Conservation (phyloP, 2,888 invertebrate genomes). For the Lithophane socia region DNA sequence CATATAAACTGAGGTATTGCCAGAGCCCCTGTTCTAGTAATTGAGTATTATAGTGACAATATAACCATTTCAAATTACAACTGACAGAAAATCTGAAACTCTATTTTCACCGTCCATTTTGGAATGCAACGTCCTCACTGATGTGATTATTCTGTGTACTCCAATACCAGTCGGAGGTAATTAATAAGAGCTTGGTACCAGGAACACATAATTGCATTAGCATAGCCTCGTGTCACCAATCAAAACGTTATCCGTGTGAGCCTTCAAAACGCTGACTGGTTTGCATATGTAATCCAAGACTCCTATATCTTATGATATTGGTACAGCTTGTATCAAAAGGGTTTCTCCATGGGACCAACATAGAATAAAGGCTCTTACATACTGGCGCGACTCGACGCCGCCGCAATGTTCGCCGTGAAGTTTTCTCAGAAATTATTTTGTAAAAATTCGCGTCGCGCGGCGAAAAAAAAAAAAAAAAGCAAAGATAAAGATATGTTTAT, state of each 20-base stretch:
- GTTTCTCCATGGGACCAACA: neutral
- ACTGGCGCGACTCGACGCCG: no score
- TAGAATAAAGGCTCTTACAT: no score
- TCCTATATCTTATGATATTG: neutral
- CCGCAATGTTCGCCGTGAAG: no score
- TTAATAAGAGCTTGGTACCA: slow-evolving; percentile 8
- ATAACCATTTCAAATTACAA: neutral
- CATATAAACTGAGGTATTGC: no score
- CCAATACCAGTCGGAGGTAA: neutral
- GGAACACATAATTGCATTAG: slow-evolving; percentile 24
- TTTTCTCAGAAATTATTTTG: no score
- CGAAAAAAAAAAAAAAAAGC: no score
- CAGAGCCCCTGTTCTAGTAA: no score
- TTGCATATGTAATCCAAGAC: neutral
- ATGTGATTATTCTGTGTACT: neutral
- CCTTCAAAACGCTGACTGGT: slow-evolving; percentile 1
- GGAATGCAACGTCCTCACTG: neutral
- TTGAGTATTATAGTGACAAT: no score
- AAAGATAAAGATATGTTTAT: no score
- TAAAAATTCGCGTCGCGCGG: no score
- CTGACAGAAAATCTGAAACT: neutral
- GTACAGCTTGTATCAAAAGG: neutral
- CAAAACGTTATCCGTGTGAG: neutral
- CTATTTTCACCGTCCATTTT: slow-evolving; percentile 2
- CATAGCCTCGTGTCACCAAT: neutral